These are phyloP conservation scores for Zophobas atratus DNA, from an alignment of 1,140 invertebrate genomes.

Conservation along the genomic window DNA sequence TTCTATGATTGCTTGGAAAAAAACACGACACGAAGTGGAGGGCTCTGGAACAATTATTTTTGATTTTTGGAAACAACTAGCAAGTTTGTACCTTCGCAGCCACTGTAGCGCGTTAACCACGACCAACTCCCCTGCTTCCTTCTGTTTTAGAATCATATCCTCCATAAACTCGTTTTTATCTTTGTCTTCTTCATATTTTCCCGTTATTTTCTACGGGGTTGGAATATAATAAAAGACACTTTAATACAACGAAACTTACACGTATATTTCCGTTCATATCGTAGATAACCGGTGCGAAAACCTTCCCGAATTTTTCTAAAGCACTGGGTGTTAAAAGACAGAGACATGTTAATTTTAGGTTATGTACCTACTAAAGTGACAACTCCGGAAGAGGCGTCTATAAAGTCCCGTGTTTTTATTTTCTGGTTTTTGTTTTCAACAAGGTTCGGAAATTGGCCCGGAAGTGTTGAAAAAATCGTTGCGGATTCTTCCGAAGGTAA, in stretches of 20 bases:
- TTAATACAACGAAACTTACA: constrained; percentile 69
- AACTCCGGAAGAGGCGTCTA: constrained; percentile 74
- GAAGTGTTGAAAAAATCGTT: constrained; percentile 31
- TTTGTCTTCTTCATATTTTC: constrained; percentile 71
- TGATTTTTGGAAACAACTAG: constrained; percentile 14
- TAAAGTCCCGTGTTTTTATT: constrained; percentile 75
- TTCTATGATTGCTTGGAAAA: constrained; percentile 73
- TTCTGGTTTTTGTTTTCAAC: constrained; percentile 62
- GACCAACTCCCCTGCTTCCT: constrained; percentile 68
- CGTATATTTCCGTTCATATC: constrained; percentile 83
- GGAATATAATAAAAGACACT: neutral
- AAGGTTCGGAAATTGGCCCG: constrained; percentile 11
- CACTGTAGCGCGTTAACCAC: constrained; percentile 77
- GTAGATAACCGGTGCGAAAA: constrained; percentile 80
- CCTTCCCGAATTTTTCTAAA: constrained; percentile 81
- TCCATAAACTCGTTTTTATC: constrained; percentile 75
- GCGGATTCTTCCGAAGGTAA: constrained; percentile 45
- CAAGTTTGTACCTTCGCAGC: constrained; percentile 75
- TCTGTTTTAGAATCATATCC: constrained; percentile 76
- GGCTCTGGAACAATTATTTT: constrained; percentile 69
- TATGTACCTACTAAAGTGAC: constrained; percentile 74
- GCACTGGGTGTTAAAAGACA: constrained; percentile 56
- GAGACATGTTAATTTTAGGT: constrained; percentile 5
- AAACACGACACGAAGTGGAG: constrained; percentile 75
- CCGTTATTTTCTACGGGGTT: constrained; percentile 75